Percentiles rank a stretch among this genome's conserved stretches.
Evolutionary conservation across 2,888 invertebrate species (phyloP).

Genomic region (Eupsilia transversa): DNA sequence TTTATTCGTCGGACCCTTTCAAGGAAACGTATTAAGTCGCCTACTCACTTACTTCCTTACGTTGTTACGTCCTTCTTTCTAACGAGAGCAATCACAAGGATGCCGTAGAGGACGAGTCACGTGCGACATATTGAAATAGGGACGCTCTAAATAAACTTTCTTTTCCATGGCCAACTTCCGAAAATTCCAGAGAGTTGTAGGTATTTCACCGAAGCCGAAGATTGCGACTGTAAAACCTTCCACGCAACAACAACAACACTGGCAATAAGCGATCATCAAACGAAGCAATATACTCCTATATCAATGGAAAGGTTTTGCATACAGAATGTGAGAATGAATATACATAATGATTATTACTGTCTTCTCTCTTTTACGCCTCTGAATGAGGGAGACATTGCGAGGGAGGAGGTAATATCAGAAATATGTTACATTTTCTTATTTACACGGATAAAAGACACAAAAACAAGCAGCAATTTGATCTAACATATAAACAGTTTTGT

Average conservation of each 20-base stretch:
- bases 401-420: background rate
- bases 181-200: slow-evolving; percentile 37
- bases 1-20: slow-evolving; percentile 44
- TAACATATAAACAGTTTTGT: slow-evolving; percentile 1
- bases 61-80: slow-evolving; percentile 41
- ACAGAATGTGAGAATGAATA: slow-evolving; percentile 38
- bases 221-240: slow-evolving; percentile 56
- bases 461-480: background rate
- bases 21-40: slow-evolving; percentile 35
- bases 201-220: slow-evolving; percentile 50
- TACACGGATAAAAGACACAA: background rate
- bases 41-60: slow-evolving; percentile 36
- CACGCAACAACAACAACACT: slow-evolving; percentile 48
- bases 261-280: slow-evolving; percentile 60
- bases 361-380: slow-evolving; percentile 15
- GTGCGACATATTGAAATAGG: slow-evolving; percentile 56
- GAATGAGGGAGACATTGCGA: background rate
- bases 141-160: slow-evolving; percentile 60
- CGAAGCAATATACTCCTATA: slow-evolving; percentile 40
- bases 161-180: slow-evolving; percentile 32
- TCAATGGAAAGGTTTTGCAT: slow-evolving; percentile 46
- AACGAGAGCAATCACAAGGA: slow-evolving; percentile 61
- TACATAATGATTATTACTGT: slow-evolving; percentile 39
- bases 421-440: slow-evolving; percentile 5
- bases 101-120: slow-evolving; percentile 52